Conservation (phyloP, 2,113 vertebrate genomes). For the Orientallactaga bullata region DNA sequence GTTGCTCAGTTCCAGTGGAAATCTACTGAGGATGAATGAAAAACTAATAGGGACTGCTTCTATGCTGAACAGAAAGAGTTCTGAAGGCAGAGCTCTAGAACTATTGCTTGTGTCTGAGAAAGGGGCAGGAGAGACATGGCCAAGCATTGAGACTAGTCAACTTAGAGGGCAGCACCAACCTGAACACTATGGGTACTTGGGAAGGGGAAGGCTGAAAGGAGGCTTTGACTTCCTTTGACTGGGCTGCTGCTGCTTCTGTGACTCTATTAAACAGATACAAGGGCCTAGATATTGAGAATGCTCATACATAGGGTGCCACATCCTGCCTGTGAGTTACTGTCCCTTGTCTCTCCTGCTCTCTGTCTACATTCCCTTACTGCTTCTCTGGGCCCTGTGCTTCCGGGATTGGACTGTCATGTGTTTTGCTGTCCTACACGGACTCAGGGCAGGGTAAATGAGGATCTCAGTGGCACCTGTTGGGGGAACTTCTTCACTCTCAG, state of each 20-base stretch:
- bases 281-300: background rate
- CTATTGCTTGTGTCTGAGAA: background rate
- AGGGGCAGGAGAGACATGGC: background rate
- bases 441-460: background rate
- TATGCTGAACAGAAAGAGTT: background rate
- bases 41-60: background rate
- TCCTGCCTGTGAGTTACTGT: background rate
- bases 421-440: no score
- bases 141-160: no score
- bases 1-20: background rate
- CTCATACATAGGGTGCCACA: no score
- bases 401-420: background rate
- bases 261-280: background rate
- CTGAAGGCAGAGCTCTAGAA: background rate
- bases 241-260: background rate
- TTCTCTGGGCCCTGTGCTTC: background rate
- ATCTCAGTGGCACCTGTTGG: background rate
- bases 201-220: background rate
- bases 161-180: background rate
- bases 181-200: background rate
- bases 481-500: background rate
- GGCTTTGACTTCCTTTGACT: no score
- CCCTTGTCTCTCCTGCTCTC: background rate
- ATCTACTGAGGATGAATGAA: accelerated
- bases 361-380: background rate